Evolutionary conservation across 2,113 vertebrate genomes (phyloP), one percentile per base, ranked within the genome.

Genomic region (Ptychochromis oligacanthus): DNA sequence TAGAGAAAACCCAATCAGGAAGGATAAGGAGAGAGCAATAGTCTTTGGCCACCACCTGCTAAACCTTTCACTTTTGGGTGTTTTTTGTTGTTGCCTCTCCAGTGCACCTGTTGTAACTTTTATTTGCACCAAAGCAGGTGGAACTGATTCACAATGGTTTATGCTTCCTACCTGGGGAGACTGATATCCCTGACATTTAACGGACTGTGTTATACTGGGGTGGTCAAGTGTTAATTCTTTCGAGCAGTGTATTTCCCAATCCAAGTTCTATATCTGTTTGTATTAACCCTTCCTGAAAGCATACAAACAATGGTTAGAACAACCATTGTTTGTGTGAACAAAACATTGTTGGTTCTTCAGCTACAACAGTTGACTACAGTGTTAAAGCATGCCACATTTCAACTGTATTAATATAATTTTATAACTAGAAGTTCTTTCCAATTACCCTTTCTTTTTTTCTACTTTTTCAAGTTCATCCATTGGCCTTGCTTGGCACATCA

Each of bases 401-500:
- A 12, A 26, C 38, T 46, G 13, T 67, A 49, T 85, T 62, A 67
- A 67, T 81, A 24, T 78, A 58, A 79, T 81, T 84, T 84, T 46
- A 38, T 58, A 55, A 38, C 26, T 76, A 75, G 11, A 90, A 81
- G 36, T 72, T 85, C 49, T 87, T 81, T 87, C 82, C 64, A 83
- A 64, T 80, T 70, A 81, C 7, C 9, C 60, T 65, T 83, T 34
- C 43, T n/a, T 82, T 38, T 57, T 84, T 83, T 82, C 24, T 80
- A 46, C 43, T 36, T 54, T 86, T 84, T 77, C 75, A 86, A 84
- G 74, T 88, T 86, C 52, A 84, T 74, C 77, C 62, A 38, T 58
- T 76, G 46, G 59, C 80, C 87, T 91, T 84, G 80, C 81, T 81
- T 84, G 75, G 82, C 64, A 78, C 36, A 78, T 70, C 67, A 80